Base-by-base conservation (phyloP, 2,888 invertebrate species). In the Lasioglossum figueresi region DNA sequence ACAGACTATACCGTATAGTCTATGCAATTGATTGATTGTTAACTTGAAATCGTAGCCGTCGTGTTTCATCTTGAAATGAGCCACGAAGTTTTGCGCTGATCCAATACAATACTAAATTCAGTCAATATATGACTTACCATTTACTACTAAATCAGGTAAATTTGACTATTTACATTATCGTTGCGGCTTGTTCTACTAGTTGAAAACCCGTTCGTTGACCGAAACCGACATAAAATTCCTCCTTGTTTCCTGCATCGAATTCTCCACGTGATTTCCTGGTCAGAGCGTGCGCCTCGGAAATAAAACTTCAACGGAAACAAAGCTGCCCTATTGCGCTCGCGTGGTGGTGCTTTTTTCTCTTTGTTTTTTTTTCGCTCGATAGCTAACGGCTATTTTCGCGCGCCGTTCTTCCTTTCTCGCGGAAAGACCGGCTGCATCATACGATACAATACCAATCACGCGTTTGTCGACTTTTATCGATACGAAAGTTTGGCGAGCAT, bases 121-220 rank as follows among this genome's bases (percentile, higher is more conserved):
- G 48, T 19, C 10, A 52, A 23, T 52, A n/a, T 52, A 10, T 23
- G 8, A 52, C 23, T 3, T 10, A 10, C 0, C 52, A n/a, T n/a
- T n/a, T n/a, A n/a, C n/a, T n/a, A n/a, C n/a, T n/a, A n/a, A n/a
- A n/a, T n/a, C n/a, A n/a, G n/a, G n/a, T n/a, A n/a, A n/a, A n/a
- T n/a, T n/a, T n/a, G n/a, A n/a, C n/a, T 45, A 74, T 80, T 75
- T 80, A 56, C 66, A 78, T 37, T 34, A 34, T 72, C 31, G n/a
- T 10, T 40, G 34, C 19, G 27, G 4, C 27, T 75, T 37, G 34
- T n/a, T 12, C 45, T 75, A 63, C 34, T 19, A 37, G 27, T 8
- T 19, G 19, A 1, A 23, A 43, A 34, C 10, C 27, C 43, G 34
- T 16, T 6, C 16, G 23, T n/a, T 19, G 16, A 34, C 14, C 34